A percentile compares a stretch with the other conserved stretches of the same genome.
These are phyloP conservation scores for Xiphorhynchus erythropygius DNA, from an alignment of 2,797 vertebrate species.

Conservation along the genomic window DNA sequence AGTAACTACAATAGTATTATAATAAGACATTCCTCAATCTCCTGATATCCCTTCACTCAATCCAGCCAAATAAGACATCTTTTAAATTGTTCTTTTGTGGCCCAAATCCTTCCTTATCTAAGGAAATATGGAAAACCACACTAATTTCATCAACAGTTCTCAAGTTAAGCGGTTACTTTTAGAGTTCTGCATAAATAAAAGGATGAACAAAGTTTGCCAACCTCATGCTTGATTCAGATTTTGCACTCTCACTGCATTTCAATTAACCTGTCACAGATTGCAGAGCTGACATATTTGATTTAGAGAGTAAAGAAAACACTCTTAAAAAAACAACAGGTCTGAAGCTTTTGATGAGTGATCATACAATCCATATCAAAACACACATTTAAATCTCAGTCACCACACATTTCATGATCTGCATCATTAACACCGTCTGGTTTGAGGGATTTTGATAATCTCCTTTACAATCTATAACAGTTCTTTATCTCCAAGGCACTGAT, in stretches of 20 bases:
- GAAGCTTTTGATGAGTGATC: slow-evolving; percentile 30
- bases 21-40: background rate
- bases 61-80: background rate
- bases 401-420: slow-evolving; percentile 17
- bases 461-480: background rate
- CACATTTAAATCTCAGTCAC: slow-evolving; percentile 17
- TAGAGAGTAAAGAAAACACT: slow-evolving; percentile 25
- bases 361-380: slow-evolving; percentile 30
- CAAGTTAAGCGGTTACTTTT: background rate
- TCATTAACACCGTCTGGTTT: slow-evolving; percentile 25
- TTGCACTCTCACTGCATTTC: slow-evolving; percentile 34
- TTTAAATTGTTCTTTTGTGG: background rate
- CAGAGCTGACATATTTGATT: slow-evolving; percentile 29
- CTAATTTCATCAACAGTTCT: background rate
- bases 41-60: background rate
- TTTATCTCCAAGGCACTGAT: slow-evolving; percentile 15
- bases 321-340: slow-evolving; percentile 21
- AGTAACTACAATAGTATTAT: background rate
- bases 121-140: background rate
- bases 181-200: background rate
- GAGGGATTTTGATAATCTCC: slow-evolving; percentile 45
- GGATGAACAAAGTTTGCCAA: slow-evolving; percentile 32
- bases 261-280: slow-evolving; percentile 47
- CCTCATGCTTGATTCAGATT: slow-evolving; percentile 23
- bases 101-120: background rate